These are phyloP conservation scores for Callospermophilus lateralis DNA, from an alignment of 2,113 vertebrate species.

Conservation along the genomic window DNA sequence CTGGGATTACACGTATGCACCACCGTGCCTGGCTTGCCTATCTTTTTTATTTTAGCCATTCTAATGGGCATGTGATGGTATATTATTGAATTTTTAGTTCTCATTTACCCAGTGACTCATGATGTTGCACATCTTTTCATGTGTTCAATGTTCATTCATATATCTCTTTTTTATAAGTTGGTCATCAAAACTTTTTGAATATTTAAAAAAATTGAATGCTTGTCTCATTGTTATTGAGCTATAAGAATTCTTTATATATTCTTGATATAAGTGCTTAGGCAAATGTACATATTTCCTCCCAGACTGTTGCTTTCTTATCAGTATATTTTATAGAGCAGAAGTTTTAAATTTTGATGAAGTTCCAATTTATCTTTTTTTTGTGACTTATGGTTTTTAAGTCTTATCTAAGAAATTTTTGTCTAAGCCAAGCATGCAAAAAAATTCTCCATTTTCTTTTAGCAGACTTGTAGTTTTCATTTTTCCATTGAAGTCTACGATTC, in stretches of 20 bases:
- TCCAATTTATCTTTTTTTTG: no score
- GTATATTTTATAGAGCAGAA: background rate
- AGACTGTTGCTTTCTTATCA: background rate
- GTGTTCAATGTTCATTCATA: no score
- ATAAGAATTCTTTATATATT: background rate
- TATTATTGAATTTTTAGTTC: background rate
- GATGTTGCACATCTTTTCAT: background rate
- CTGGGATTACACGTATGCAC: no score
- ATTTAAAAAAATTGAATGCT: background rate
- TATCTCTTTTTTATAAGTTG: background rate
- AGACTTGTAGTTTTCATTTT: background rate
- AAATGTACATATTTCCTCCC: background rate
- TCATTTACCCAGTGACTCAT: background rate
- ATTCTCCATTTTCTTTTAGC: constrained; percentile 30
- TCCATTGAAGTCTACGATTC: background rate
- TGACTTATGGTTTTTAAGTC: background rate
- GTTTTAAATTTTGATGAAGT: no score
- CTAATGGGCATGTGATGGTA: background rate
- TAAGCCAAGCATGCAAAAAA: background rate
- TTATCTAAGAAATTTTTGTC: constrained; percentile 9
- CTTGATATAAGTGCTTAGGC: background rate
- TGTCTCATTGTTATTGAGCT: background rate
- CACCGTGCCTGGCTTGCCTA: no score
- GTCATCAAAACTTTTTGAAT: background rate
- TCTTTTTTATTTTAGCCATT: background rate